These are phyloP conservation scores for Tethya wilhelma DNA, from an alignment of 37 sponge, comb jelly and placozoan species.

Conservation along the genomic window DNA sequence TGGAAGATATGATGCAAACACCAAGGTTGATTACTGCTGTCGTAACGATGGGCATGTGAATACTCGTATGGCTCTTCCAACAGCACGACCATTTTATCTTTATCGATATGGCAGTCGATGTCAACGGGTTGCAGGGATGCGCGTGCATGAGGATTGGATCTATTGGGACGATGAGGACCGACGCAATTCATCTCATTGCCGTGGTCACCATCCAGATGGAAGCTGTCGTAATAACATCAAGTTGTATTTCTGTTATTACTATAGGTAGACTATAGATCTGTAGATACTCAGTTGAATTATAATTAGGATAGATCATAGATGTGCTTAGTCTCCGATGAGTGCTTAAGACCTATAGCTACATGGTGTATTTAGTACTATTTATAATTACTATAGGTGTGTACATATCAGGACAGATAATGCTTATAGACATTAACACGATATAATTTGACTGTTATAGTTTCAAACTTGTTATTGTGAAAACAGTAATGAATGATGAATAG, in stretches of 20 bases:
- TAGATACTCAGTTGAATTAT: too few relatives aligned
- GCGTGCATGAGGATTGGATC: neutral
- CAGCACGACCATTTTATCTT: slow-evolving; percentile 25
- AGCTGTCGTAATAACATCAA: neutral
- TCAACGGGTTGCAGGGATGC: slow-evolving; percentile 27
- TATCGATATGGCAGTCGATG: neutral
- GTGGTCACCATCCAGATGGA: neutral
- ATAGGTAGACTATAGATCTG: too few relatives aligned
- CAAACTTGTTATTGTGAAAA: too few relatives aligned
- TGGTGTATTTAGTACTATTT: too few relatives aligned
- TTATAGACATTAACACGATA: too few relatives aligned
- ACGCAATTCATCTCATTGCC: neutral
- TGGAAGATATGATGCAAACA: slow-evolving; percentile 30
- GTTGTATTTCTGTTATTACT: slow-evolving; percentile 44
- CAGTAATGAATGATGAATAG: too few relatives aligned
- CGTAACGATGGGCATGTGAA: slow-evolving; percentile 11
- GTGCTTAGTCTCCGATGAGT: too few relatives aligned
- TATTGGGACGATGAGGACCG: slow-evolving; percentile 38
- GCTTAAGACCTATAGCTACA: too few relatives aligned
- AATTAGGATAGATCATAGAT: too few relatives aligned
- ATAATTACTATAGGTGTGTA: too few relatives aligned
- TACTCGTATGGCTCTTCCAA: slow-evolving; percentile 20
- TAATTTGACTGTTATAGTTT: too few relatives aligned
- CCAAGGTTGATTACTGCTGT: slow-evolving; percentile 25
- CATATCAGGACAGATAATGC: too few relatives aligned